A percentile compares a stretch with the other conserved stretches of the same genome.
Evolutionary conservation across 2,888 invertebrate genomes (phyloP).

Genomic region (Seira sanloemensis): DNA sequence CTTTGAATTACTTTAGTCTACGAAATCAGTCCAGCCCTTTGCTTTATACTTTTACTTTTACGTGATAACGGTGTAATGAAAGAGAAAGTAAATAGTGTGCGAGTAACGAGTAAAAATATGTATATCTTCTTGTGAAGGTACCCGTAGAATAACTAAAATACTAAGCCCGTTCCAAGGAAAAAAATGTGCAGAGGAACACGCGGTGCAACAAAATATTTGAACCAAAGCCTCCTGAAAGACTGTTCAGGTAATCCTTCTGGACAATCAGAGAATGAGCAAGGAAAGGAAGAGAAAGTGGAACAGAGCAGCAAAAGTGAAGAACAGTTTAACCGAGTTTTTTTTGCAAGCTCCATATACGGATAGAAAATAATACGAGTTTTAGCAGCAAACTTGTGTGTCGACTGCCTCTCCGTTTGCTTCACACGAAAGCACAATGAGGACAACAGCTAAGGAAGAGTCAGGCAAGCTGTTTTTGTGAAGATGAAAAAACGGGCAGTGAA

Average conservation of each 20-base stretch:
- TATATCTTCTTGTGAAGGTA: not conserved
- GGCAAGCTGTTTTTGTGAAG: conserved; percentile 24
- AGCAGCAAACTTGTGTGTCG: conserved; percentile 20
- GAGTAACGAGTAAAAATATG: not conserved
- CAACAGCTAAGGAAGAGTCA: conserved; percentile 25
- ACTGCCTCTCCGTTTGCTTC: conserved; percentile 5
- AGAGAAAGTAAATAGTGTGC: conserved; percentile 8
- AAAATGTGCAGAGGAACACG: not conserved
- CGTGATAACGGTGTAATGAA: not conserved
- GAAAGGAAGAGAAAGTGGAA: conserved; percentile 41
- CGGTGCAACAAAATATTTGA: not conserved
- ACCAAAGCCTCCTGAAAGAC: conserved; percentile 10
- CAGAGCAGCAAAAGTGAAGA: conserved; percentile 13
- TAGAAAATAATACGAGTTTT: not conserved
- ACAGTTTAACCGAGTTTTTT: not conserved
- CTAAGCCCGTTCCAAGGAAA: not conserved
- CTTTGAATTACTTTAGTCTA: not conserved
- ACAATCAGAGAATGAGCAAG: conserved; percentile 31
- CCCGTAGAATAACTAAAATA: not conserved
- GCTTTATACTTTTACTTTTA: not conserved
- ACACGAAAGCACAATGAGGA: conserved; percentile 37
- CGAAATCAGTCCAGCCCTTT: not conserved
- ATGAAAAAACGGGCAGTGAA: not conserved
- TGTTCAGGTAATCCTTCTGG: conserved; percentile 31
- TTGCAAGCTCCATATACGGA: conserved; percentile 2